phyloP scores from a whole-genome alignment of 2,113 vertebrate genomes.

The Orcinus orca region DNA sequence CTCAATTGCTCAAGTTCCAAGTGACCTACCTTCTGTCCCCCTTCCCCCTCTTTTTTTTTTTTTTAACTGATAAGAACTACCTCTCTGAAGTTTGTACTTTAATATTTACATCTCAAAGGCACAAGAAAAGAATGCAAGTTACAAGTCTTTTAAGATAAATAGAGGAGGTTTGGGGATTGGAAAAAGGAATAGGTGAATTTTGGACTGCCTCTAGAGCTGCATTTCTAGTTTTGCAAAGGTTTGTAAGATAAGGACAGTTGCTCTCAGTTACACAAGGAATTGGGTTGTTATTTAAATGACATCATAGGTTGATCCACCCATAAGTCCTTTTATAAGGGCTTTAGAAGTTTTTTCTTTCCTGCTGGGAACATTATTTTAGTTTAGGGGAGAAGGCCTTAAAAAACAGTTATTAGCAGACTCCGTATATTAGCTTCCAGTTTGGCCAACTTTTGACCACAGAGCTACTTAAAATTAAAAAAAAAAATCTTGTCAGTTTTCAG shows the following conservation, averaged over 20 bases:
- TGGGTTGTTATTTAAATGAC: too few species aligned
- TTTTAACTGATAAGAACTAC: background rate
- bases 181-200: background rate
- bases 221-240: background rate
- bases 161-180: background rate
- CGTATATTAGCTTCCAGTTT: background rate
- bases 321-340: background rate
- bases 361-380: background rate
- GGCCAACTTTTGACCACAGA: background rate
- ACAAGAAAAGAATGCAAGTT: background rate
- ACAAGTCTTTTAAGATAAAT: background rate
- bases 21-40: background rate
- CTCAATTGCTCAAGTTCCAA: background rate
- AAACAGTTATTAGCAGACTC: background rate
- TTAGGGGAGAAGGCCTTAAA: background rate
- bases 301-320: too few species aligned
- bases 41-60: background rate
- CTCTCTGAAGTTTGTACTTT: background rate
- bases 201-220: background rate
- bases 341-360: background rate
- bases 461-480: background rate
- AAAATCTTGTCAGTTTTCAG: background rate
- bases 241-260: background rate
- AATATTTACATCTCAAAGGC: background rate
- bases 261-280: too few species aligned